These are phyloP conservation scores for Anabacerthia variegaticeps DNA, from an alignment of 2,797 vertebrate species.

Conservation along the genomic window DNA sequence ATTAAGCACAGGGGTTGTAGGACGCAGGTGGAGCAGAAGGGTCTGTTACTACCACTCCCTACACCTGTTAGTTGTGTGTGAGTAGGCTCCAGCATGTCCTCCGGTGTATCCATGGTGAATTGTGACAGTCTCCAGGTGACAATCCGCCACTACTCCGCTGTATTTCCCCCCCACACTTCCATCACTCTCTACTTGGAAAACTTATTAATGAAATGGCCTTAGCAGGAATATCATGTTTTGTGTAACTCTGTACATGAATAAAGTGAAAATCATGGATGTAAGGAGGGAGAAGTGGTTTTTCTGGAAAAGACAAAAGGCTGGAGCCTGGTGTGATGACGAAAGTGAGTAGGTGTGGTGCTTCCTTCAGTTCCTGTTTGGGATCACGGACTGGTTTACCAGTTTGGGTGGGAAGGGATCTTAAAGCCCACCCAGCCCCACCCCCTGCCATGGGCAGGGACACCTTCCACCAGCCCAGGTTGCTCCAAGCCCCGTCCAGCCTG, in stretches of 20 bases:
- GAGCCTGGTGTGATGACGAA: neutral
- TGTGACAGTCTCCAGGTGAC: conserved; percentile 69
- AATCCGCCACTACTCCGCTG: conserved; percentile 54
- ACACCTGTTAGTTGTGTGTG: conserved; percentile 26
- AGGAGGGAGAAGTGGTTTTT: neutral
- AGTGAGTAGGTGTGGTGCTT: accelerated
- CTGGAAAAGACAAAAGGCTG: neutral
- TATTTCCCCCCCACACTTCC: conserved; percentile 29
- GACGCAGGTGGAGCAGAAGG: conserved; percentile 37
- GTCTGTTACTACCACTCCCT: conserved; percentile 36
- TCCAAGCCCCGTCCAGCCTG: neutral
- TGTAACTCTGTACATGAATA: conserved; percentile 85
- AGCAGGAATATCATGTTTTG: conserved; percentile 71
- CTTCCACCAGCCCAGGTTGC: accelerated
- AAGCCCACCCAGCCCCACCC: neutral
- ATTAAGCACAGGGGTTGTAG: neutral
- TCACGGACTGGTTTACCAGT: neutral
- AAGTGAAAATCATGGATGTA: conserved; percentile 73
- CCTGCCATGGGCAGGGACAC: no score
- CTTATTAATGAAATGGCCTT: conserved; percentile 46
- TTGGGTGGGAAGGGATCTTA: neutral
- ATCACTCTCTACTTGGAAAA: conserved; percentile 21
- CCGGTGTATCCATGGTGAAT: conserved; percentile 67
- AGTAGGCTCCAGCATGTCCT: conserved; percentile 82
- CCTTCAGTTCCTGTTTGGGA: neutral